Evolutionary conservation across 2,797 vertebrate genomes (phyloP), one percentile per base, ranked within the genome.

Genomic region (Petrocephalus schoutedeni): DNA sequence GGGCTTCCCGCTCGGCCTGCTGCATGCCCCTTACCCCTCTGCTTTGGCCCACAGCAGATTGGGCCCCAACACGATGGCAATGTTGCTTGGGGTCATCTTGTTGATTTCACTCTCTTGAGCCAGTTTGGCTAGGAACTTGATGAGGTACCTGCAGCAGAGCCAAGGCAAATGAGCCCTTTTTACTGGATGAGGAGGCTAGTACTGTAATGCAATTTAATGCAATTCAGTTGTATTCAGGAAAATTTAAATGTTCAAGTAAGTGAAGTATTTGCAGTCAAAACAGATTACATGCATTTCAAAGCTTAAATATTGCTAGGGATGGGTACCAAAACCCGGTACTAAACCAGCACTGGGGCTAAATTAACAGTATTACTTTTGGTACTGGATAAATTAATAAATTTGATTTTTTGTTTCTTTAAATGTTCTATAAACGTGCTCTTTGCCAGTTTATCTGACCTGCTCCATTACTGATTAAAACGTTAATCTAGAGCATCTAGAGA

Each of bases 1-100:
- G 54, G 49, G n/a, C 74, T 41, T 36, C 53, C 32, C 36, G 41
- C 5, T 2, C 32, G 12, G n/a, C 6, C 12, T 32, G 6, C 8
- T 28, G 19, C 58, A 57, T 49, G 16, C 56, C 23, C 57, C 96
- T 96, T 89, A 97, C 97, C 97, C 97, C 94, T 98, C 97, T 3
- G 95, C 97, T 91, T 96, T 97, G 83, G 96, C 94, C 97, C 97
- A 97, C 2, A 97, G 36, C 88, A 98, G 91, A 93, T 98, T 98
- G 82, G 97, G 97, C 90, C 97, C 97, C 88, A 98, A 90, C 8
- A 98, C 97, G 16, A 98, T 98, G 1, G 97, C 96, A 0, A 98
- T 94, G 87, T 98, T 98, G 94, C 96, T 98, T 6, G 97, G 96
- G 0, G 95, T 97, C 97, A 98, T 98, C 92, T 98, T 98, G 93